Evolutionary conservation across 2,797 vertebrate species (phyloP).

Genomic region (Mus minutoides): DNA sequence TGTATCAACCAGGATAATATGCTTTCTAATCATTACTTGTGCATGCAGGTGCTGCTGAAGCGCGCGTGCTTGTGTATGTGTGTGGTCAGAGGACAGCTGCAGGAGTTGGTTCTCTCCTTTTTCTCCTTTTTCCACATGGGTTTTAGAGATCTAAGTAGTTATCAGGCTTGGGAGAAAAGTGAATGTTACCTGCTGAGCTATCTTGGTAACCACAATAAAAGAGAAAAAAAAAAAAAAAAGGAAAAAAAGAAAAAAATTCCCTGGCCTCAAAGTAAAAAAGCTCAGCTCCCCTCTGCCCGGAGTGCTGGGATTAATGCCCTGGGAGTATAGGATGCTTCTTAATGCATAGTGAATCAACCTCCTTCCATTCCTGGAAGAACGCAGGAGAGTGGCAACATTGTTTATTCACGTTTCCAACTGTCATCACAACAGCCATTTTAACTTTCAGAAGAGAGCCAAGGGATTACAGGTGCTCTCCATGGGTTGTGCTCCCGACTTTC

Average conservation of each 20-base stretch:
- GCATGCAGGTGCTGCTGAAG: neutral
- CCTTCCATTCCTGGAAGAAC: neutral
- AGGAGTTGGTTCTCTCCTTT: neutral
- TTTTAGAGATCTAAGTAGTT: neutral
- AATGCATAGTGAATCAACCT: constrained; percentile 30
- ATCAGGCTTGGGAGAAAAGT: neutral
- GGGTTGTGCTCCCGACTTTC: constrained; percentile 38
- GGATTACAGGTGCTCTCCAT: neutral
- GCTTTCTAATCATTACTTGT: neutral
- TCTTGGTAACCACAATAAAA: neutral
- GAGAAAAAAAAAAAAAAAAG: neutral
- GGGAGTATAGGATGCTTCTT: neutral
- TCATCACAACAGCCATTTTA: constrained; percentile 67
- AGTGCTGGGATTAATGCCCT: neutral
- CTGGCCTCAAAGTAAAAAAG: neutral
- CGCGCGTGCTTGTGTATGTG: neutral
- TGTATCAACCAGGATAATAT: neutral
- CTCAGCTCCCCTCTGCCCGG: neutral
- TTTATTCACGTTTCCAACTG: constrained; percentile 47
- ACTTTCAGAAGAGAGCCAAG: constrained; percentile 26
- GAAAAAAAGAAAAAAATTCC: neutral
- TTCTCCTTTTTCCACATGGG: neutral
- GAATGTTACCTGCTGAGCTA: neutral
- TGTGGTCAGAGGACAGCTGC: neutral
- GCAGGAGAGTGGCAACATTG: neutral